Conservation (phyloP, 2,888 invertebrate species). For the Xestia ashworthii region DNA sequence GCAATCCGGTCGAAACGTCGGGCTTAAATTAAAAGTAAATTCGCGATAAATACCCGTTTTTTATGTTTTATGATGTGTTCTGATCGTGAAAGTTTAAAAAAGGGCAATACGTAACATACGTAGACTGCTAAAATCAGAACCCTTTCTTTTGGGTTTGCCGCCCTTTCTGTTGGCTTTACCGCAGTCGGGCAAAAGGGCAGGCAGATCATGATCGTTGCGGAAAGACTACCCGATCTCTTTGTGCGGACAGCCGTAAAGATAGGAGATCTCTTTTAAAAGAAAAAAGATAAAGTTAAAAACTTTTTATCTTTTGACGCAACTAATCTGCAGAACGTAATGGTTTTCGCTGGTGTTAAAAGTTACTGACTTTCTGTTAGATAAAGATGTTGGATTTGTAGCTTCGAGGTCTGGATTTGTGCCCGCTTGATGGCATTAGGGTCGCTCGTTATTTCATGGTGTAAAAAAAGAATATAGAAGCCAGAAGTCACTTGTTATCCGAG, state of each 20-base stretch:
- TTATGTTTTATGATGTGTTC: no score
- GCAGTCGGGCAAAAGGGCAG: neutral
- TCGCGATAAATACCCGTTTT: no score
- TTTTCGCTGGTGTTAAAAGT: constrained; percentile 26
- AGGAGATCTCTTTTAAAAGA: constrained; percentile 18
- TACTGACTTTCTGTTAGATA: constrained; percentile 16
- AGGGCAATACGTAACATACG: no score
- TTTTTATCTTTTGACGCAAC: constrained; percentile 26
- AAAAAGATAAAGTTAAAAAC: constrained; percentile 38
- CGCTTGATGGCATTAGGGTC: neutral
- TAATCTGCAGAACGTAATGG: constrained; percentile 47
- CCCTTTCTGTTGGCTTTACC: no score
- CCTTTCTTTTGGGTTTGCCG: no score
- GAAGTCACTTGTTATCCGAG: no score
- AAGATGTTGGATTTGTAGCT: constrained; percentile 16
- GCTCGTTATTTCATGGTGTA: neutral
- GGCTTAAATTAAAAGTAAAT: no score
- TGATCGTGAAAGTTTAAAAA: no score
- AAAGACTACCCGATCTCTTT: constrained; percentile 6
- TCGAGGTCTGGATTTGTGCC: neutral
- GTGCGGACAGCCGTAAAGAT: constrained; percentile 35
- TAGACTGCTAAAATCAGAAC: no score
- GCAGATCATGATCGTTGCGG: neutral
- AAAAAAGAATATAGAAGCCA: no score
- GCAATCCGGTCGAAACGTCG: no score